Percentiles rank a stretch among this genome's conserved stretches.
phyloP scores from a whole-genome alignment of 2,888 invertebrate genomes.

The Peribatodes rhomboidaria region DNA sequence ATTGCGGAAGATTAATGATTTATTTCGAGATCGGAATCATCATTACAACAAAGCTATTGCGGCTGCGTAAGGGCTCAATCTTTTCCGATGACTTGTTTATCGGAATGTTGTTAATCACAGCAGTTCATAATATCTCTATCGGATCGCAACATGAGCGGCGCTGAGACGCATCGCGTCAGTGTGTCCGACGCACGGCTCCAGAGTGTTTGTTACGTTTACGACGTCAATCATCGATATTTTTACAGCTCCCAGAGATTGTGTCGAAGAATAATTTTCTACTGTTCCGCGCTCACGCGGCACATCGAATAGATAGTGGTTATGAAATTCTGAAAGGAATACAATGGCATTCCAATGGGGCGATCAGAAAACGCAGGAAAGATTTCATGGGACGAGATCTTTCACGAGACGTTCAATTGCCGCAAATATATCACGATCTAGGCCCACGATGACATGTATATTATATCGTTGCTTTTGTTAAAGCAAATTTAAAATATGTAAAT shows the following conservation, averaged over 20 bases:
- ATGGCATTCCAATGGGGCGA: constrained; percentile 37
- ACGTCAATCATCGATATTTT: constrained; percentile 70
- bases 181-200: constrained; percentile 53
- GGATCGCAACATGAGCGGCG: constrained; percentile 58
- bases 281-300: constrained; percentile 17
- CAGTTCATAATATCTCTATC: constrained; percentile 59
- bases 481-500: constrained; percentile 27
- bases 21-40: constrained; percentile 45
- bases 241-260: constrained; percentile 52
- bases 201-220: constrained; percentile 55
- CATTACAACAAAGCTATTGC: constrained; percentile 28
- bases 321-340: constrained; percentile 38
- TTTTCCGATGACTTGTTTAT: constrained; percentile 53
- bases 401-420: constrained; percentile 24
- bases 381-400: constrained; percentile 31
- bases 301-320: constrained; percentile 20
- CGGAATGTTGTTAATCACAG: constrained; percentile 31
- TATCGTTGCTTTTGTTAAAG: constrained; percentile 28
- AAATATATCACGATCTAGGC: constrained; percentile 29
- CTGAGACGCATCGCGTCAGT: constrained; percentile 52
- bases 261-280: constrained; percentile 32
- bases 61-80: constrained; percentile 38
- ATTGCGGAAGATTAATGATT: constrained; percentile 48
- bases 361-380: constrained; percentile 39
- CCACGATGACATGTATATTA: too few relatives aligned